A percentile compares a stretch with the other conserved stretches of the same genome.
Conservation (phyloP, 2,888 invertebrate genomes). For the Beris chalybata region DNA sequence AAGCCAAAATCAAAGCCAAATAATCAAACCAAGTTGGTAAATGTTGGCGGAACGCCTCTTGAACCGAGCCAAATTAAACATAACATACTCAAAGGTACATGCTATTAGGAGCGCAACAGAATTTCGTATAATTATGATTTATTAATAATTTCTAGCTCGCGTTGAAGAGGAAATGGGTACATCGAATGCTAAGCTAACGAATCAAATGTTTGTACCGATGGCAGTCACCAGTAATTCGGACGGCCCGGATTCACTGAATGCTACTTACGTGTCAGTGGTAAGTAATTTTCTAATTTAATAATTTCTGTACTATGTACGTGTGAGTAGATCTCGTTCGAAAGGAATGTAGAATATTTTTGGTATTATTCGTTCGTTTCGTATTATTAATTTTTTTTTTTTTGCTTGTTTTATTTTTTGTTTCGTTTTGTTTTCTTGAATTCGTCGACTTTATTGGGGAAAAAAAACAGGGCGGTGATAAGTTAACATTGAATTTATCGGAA, state of each 20-base stretch:
- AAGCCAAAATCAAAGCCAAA: conserved; percentile 60
- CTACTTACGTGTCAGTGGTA: conserved; percentile 76
- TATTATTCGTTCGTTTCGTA: conserved; percentile 26
- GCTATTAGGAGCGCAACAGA: conserved; percentile 39
- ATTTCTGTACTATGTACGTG: too few species aligned
- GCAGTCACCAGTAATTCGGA: conserved; percentile 53
- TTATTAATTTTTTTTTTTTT: conserved; percentile 38
- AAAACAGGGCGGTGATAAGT: conserved; percentile 68
- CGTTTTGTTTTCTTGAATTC: conserved; percentile 25
- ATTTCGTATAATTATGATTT: conserved; percentile 58
- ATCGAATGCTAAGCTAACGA: conserved; percentile 59
- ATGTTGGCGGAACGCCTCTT: conserved; percentile 68
- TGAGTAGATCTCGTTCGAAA: too few species aligned
- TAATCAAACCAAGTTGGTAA: conserved; percentile 68
- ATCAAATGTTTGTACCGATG: conserved; percentile 62
- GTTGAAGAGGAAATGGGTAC: conserved; percentile 68
- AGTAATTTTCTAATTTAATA: conserved; percentile 51
- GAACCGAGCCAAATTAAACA: conserved; percentile 92
- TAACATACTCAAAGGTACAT: conserved; percentile 86
- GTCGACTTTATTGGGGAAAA: conserved; percentile 34
- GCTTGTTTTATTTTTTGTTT: conserved; percentile 18
- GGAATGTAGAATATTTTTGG: neutral
- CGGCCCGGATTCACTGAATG: conserved; percentile 59
- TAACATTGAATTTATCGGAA: conserved; percentile 63
- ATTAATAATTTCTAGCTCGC: conserved; percentile 59